These are phyloP conservation scores for Apis mellifera DNA, from an alignment of 1,140 invertebrate genomes.

Conservation along the genomic window Amel_HAv3.1 CM009942.2:4874001-4874500, in stretches of 20 bases:
- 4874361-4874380: constrained; percentile 50
- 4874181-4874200: background rate
- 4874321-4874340: constrained; percentile 50
- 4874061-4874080: too few species aligned
- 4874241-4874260: constrained; percentile 15
- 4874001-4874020: too few species aligned
- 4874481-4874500: constrained; percentile 28
- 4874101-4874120: too few species aligned
- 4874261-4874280: constrained; percentile 43
- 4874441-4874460: background rate
- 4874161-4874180: too few species aligned
- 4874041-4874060: too few species aligned
- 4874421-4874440: too few species aligned
- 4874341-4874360: constrained; percentile 38
- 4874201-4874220: constrained; percentile 13
- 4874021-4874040: too few species aligned
- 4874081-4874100: too few species aligned
- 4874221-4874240: constrained; percentile 24
- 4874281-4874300: constrained; percentile 49
- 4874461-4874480: background rate
- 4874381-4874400: background rate
- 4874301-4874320: constrained; percentile 48
- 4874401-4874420: background rate
- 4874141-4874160: background rate
- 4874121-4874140: too few species aligned